Conservation (phyloP, 2,113 vertebrate species). For the Arvicanthis niloticus region DNA sequence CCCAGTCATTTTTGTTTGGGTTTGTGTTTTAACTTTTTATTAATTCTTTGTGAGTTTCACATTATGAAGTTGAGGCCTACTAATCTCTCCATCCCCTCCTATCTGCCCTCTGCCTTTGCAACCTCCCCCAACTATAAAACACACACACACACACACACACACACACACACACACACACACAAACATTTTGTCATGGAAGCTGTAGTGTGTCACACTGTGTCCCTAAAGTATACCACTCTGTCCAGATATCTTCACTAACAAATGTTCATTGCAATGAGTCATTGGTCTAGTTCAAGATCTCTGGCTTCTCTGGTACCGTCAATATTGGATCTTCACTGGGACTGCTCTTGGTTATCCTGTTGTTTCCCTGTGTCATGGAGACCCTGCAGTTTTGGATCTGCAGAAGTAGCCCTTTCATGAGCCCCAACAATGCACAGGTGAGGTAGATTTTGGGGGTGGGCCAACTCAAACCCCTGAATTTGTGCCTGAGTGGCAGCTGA, state of each 20-base stretch:
- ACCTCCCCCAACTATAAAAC: background rate
- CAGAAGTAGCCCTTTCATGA: background rate
- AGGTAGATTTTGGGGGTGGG: background rate
- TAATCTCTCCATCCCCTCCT: background rate
- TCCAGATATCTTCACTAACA: background rate
- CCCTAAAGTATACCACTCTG: background rate
- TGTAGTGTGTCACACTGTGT: background rate
- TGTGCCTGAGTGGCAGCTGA: background rate
- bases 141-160: background rate
- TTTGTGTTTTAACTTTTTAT: background rate
- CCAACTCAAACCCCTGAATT: background rate
- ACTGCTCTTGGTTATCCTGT: background rate
- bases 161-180: background rate
- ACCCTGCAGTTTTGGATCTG: background rate
- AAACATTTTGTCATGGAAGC: background rate
- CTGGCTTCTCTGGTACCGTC: background rate
- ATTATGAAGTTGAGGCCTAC: background rate
- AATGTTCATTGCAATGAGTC: background rate
- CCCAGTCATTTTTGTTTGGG: background rate
- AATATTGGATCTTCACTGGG: background rate
- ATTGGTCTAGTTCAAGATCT: background rate
- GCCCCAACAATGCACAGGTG: background rate
- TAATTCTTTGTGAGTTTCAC: background rate
- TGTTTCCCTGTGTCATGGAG: background rate
- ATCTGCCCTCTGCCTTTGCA: background rate